Conservation (phyloP, 1,140 invertebrate species). For the Portunus trituberculatus region DNA sequence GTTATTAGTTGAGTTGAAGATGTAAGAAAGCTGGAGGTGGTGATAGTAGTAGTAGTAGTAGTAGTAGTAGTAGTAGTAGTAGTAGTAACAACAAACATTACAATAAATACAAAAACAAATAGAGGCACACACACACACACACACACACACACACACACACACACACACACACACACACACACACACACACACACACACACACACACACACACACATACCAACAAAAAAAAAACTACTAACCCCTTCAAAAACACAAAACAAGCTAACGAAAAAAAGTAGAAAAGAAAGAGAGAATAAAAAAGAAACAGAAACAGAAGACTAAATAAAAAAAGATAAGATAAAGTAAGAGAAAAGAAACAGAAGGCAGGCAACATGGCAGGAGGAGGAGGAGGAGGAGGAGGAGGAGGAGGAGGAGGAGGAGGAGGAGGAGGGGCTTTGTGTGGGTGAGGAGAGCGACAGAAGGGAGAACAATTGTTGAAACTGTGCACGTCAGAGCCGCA, state of each 20-base stretch:
- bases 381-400: constrained; percentile 3
- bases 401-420: constrained; percentile 1
- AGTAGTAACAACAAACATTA: no score
- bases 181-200: not conserved
- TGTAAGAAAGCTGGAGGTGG: no score
- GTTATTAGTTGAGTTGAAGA: no score
- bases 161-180: not conserved
- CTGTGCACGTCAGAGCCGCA: constrained; percentile 31
- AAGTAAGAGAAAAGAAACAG: not conserved
- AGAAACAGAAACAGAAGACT: no score
- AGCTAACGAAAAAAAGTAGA: no score
- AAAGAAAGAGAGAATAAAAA: no score
- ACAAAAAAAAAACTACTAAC: not conserved
- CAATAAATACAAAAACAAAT: no score
- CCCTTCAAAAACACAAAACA: not conserved
- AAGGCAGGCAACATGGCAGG: not conserved
- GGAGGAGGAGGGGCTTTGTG: not conserved
- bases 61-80: no score
- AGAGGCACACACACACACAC: no score
- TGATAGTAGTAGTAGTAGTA: no score
- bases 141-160: no score
- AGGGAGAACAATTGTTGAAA: not conserved
- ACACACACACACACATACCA: no score
- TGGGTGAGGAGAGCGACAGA: not conserved
- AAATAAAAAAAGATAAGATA: not conserved